A percentile compares a stretch with the other conserved stretches of the same genome.
phyloP scores from a whole-genome alignment of 2,113 vertebrate genomes.

The Paralichthys olivaceus region DNA sequence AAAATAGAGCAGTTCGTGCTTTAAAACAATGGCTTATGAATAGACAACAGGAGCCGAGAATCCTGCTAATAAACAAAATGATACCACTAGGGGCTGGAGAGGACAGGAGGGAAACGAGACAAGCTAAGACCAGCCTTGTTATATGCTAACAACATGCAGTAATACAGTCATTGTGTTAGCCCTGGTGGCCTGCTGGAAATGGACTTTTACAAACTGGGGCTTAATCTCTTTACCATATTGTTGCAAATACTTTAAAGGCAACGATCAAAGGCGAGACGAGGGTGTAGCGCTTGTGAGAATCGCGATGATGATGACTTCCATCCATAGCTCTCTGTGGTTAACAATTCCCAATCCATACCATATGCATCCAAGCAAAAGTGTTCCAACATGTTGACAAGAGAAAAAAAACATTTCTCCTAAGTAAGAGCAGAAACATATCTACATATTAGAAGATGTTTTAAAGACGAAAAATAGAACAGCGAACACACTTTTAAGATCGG shows the following conservation, averaged over 20 bases:
- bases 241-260: conserved; percentile 19
- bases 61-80: conserved; percentile 77
- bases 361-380: conserved; percentile 42
- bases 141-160: conserved; percentile 56
- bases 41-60: conserved; percentile 74
- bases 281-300: conserved; percentile 24
- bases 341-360: conserved; percentile 45
- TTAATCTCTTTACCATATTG: conserved; percentile 41
- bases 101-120: conserved; percentile 23
- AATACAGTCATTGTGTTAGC: conserved; percentile 5
- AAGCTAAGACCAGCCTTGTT: conserved; percentile 23
- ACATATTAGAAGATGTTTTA: conserved; percentile 36
- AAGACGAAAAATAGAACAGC: conserved; percentile 39
- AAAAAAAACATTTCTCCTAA: conserved; percentile 32
- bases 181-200: neutral
- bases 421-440: conserved; percentile 47
- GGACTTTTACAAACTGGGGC: conserved; percentile 21
- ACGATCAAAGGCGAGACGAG: conserved; percentile 27
- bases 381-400: conserved; percentile 53
- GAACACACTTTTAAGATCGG: conserved; percentile 69
- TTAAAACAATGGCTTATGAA: conserved; percentile 83
- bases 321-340: conserved; percentile 17
- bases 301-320: conserved; percentile 57
- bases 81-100: conserved; percentile 54
- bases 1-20: conserved; percentile 74